phyloP scores from a whole-genome alignment of 1,140 invertebrate species.

The Subanguina moxae region DNA sequence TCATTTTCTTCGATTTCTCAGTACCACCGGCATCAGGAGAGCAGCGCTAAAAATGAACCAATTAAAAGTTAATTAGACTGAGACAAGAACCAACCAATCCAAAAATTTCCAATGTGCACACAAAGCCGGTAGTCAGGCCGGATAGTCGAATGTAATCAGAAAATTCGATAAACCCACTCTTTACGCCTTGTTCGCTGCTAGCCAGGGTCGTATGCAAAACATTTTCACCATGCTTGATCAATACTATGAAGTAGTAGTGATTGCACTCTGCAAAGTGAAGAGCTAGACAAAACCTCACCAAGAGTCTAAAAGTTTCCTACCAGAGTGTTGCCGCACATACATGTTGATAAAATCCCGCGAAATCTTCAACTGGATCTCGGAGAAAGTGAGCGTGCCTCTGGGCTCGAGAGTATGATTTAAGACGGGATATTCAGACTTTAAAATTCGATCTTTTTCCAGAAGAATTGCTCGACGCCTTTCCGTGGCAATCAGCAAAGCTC shows the following conservation, averaged over 20 bases:
- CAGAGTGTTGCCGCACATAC: constrained; percentile 17
- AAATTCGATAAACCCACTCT: constrained; percentile 35
- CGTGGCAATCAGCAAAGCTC: constrained; percentile 34
- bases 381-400: constrained; percentile 28
- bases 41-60: background rate
- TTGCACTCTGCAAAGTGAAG: constrained; percentile 24
- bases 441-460: constrained; percentile 24
- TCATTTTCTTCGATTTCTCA: constrained; percentile 14
- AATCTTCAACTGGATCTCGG: constrained; percentile 26
- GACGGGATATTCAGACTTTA: constrained; percentile 13
- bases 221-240: constrained; percentile 28
- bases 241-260: constrained; percentile 38
- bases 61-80: background rate
- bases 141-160: constrained; percentile 23
- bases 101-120: constrained; percentile 14
- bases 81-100: background rate
- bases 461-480: constrained; percentile 29
- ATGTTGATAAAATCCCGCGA: constrained; percentile 27
- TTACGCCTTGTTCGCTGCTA: constrained; percentile 27
- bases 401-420: background rate
- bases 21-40: background rate
- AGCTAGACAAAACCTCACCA: background rate
- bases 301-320: background rate
- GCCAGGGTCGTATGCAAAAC: constrained; percentile 28
- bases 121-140: constrained; percentile 25